Percentiles rank a stretch among this genome's conserved stretches.
Evolutionary conservation across 2,113 vertebrate species (phyloP).

Genomic region (Vanacampus margaritifer): DNA sequence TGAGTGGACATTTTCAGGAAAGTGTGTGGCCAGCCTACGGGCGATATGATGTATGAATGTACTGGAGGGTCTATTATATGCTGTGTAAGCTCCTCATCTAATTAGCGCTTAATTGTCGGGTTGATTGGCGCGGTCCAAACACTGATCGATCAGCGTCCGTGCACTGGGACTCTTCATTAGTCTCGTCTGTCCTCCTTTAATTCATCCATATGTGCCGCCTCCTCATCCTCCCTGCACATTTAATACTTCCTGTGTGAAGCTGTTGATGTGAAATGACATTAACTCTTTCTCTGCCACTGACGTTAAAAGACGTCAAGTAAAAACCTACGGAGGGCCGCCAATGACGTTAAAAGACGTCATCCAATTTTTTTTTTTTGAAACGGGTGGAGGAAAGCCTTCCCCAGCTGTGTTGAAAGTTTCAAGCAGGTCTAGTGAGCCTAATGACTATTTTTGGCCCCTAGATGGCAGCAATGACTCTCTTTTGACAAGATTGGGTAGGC

Average conservation of each 20-base stretch:
- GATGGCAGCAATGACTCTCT: too few relatives aligned
- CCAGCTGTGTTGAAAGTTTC: too few relatives aligned
- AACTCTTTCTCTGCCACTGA: too few relatives aligned
- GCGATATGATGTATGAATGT: background rate
- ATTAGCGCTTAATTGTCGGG: background rate
- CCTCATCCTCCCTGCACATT: background rate
- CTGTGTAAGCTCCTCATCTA: background rate
- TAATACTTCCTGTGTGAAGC: background rate
- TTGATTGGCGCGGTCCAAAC: background rate
- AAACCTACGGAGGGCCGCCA: too few relatives aligned
- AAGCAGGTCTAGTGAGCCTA: too few relatives aligned
- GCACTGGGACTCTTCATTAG: background rate
- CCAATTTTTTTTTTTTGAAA: too few relatives aligned
- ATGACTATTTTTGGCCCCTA: too few relatives aligned
- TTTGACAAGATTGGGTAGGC: too few relatives aligned
- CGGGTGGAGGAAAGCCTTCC: too few relatives aligned
- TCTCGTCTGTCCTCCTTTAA: background rate
- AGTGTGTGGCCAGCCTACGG: background rate
- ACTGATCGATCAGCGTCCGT: background rate
- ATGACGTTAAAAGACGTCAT: too few relatives aligned
- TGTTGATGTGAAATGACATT: background rate
- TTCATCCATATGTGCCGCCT: background rate
- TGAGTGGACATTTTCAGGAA: background rate
- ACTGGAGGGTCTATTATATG: background rate
- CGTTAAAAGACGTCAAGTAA: too few relatives aligned